These are phyloP conservation scores for Bagarius yarrelli DNA, from an alignment of 2,113 vertebrate species.

Conservation along the genomic window DNA sequence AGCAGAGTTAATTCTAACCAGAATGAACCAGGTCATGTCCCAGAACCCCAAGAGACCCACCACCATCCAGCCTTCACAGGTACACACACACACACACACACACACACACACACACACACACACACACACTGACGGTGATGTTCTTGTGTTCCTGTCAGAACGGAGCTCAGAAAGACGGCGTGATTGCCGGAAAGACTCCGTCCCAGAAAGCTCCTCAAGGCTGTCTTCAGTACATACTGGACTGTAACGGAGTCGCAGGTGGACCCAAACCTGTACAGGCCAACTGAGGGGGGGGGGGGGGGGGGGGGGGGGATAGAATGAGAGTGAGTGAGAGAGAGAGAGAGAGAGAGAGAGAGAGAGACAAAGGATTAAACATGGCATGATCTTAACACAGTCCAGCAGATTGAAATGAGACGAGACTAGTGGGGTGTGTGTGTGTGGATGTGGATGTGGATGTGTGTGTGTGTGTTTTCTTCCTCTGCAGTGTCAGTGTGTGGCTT, in stretches of 20 bases:
- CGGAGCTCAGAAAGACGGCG: conserved; percentile 78
- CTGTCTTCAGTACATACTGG: conserved; percentile 92
- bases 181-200: conserved; percentile 72
- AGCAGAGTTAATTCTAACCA: conserved; percentile 84
- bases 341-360: conserved; percentile 55
- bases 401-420: conserved; percentile 65
- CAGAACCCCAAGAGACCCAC: conserved; percentile 84
- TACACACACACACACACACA: conserved; percentile 55
- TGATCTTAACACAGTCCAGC: conserved; percentile 2
- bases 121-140: too few species aligned
- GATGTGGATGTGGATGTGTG: not conserved
- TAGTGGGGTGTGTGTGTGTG: conserved; percentile 36
- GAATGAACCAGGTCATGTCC: conserved; percentile 85
- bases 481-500: conserved; percentile 87
- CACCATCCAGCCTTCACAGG: conserved; percentile 88
- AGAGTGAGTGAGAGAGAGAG: not conserved
- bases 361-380: not conserved
- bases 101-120: not conserved
- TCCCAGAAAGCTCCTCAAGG: conserved; percentile 86
- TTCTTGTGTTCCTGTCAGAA: conserved; percentile 77
- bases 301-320: conserved; percentile 56
- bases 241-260: conserved; percentile 87
- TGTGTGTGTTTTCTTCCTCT: conserved; percentile 76
- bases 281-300: conserved; percentile 76
- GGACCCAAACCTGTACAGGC: conserved; percentile 90